A percentile compares a stretch with the other conserved stretches of the same genome.
Evolutionary conservation across 2,888 invertebrate genomes (phyloP).

Genomic region (Parnassius apollo): DNA sequence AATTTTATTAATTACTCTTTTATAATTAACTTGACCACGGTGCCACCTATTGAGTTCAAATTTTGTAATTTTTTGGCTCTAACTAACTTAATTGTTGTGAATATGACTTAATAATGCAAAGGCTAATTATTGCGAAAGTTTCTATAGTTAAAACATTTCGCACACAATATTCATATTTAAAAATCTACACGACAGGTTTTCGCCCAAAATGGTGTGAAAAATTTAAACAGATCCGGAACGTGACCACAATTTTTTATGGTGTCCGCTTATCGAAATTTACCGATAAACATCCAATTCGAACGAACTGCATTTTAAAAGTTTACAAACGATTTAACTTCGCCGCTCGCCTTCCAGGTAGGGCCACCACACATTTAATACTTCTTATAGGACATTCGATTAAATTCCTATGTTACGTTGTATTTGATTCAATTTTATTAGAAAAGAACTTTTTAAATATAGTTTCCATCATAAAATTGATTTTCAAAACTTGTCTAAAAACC

Average conservation of each 20-base stretch:
- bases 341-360: slow-evolving; percentile 44
- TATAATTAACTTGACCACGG: no score
- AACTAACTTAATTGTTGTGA: no score
- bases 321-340: slow-evolving; percentile 72
- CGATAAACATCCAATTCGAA: slow-evolving; percentile 61
- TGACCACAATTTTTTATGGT: slow-evolving; percentile 52
- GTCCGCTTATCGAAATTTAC: slow-evolving; percentile 59
- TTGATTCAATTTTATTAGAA: no score
- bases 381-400: neutral
- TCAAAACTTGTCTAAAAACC: no score
- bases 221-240: slow-evolving; percentile 60
- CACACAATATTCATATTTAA: neutral
- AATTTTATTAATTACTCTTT: no score
- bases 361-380: slow-evolving; percentile 4
- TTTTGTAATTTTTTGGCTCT: no score
- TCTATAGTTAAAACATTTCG: neutral
- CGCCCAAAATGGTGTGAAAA: slow-evolving; percentile 49
- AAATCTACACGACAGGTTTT: slow-evolving; percentile 39
- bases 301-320: slow-evolving; percentile 63
- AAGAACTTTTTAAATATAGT: no score
- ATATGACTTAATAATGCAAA: no score
- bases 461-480: no score
- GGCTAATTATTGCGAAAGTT: no score
- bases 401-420: neutral
- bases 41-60: no score